These are phyloP conservation scores for Plemyria rubiginata DNA, from an alignment of 2,888 invertebrate species.

Conservation along the genomic window DNA sequence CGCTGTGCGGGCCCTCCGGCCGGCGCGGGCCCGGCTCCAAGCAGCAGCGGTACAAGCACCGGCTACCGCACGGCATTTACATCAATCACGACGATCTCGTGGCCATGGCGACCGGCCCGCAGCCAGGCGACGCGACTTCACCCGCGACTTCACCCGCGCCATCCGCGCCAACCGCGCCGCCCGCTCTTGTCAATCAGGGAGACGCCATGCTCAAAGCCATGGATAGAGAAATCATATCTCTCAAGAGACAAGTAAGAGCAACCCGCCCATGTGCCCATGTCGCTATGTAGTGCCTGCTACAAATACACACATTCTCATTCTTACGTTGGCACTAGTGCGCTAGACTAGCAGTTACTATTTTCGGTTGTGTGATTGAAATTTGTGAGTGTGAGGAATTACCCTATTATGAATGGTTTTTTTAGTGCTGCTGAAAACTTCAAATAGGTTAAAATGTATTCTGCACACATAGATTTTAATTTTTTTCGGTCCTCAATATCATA, in stretches of 20 bases:
- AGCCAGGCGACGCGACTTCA: constrained; percentile 82
- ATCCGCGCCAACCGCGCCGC: constrained; percentile 50
- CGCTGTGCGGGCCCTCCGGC: constrained; percentile 89
- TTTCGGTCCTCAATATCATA: constrained; percentile 44
- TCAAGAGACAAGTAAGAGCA: constrained; percentile 97
- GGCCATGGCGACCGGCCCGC: constrained; percentile 92
- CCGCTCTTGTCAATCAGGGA: constrained; percentile 86
- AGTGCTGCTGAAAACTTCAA: constrained; percentile 51
- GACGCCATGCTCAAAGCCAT: constrained; percentile 95
- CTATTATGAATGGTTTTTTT: constrained; percentile 45
- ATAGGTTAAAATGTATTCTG: constrained; percentile 73
- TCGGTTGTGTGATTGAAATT: constrained; percentile 63
- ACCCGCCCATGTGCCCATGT: constrained; percentile 53
- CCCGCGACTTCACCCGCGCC: no score
- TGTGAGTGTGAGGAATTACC: constrained; percentile 68
- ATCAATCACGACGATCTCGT: constrained; percentile 98
- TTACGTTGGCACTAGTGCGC: constrained; percentile 55
- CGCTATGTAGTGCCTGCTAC: constrained; percentile 67
- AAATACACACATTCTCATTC: constrained; percentile 67
- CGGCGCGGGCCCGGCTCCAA: constrained; percentile 83
- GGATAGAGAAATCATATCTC: constrained; percentile 96
- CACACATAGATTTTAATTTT: constrained; percentile 68
- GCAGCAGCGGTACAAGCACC: constrained; percentile 88
- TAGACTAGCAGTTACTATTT: constrained; percentile 4
- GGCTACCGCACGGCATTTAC: constrained; percentile 98